Conservation (phyloP, 1,140 invertebrate species). For the Polypedilum pembai region DNA sequence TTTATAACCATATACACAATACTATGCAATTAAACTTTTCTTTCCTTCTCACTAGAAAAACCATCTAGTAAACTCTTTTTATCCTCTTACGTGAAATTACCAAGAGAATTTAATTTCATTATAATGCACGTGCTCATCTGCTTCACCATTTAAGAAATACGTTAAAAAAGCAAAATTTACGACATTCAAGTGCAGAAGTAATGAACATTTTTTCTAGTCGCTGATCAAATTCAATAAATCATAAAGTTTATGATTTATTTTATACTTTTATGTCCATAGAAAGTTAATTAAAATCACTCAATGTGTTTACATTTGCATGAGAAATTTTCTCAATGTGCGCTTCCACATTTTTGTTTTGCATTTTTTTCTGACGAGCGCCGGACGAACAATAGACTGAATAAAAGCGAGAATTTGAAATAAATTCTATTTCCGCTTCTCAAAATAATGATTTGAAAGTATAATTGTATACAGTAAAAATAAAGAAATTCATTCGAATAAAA, state of each 20-base stretch:
- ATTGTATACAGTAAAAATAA: neutral
- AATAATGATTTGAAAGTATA: constrained; percentile 7
- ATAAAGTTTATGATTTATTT: constrained; percentile 14
- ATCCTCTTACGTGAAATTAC: neutral
- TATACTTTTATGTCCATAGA: neutral
- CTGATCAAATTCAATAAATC: constrained; percentile 1
- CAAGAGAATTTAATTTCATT: neutral
- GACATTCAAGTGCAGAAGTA: neutral
- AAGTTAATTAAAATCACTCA: constrained; percentile 19
- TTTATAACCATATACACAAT: neutral
- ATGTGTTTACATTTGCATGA: neutral
- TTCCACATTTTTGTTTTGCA: constrained; percentile 4
- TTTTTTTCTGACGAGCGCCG: neutral
- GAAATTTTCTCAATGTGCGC: neutral
- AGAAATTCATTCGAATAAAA: neutral
- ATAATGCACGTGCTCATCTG: neutral
- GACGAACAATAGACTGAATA: neutral
- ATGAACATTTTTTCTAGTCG: neutral
- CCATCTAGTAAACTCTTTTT: neutral
- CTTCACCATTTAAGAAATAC: neutral
- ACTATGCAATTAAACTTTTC: neutral
- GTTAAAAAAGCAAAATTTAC: neutral
- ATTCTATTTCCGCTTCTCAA: constrained; percentile 5
- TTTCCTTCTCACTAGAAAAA: neutral
- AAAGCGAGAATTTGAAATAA: neutral